Evolutionary conservation across 2,797 vertebrate genomes (phyloP).

Genomic region (Lemur catta): DNA sequence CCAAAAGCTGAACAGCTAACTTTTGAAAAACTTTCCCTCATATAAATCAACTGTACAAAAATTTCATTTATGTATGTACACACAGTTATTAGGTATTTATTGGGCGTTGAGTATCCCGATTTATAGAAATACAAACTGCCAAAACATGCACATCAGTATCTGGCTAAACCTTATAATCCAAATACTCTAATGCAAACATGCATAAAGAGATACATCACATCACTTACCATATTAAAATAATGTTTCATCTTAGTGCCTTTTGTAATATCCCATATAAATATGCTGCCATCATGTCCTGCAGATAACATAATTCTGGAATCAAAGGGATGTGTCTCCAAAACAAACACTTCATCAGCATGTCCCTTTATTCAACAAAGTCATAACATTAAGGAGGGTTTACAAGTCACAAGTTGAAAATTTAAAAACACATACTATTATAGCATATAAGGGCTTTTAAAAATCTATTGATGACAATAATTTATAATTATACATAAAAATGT

Average conservation of each 20-base stretch:
- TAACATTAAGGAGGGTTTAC: slow-evolving; percentile 56
- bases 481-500: slow-evolving; percentile 4
- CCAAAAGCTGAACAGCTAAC: neutral
- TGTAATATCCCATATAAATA: slow-evolving; percentile 96
- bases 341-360: slow-evolving; percentile 96
- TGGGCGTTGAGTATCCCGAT: neutral
- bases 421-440: neutral
- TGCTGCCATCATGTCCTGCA: slow-evolving; percentile 96
- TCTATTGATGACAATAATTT: neutral
- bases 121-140: slow-evolving; percentile 11
- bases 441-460: neutral
- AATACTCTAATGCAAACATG: neutral
- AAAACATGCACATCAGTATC: neutral
- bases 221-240: slow-evolving; percentile 96
- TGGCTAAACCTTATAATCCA: neutral
- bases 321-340: slow-evolving; percentile 96
- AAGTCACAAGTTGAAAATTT: neutral
- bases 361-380: slow-evolving; percentile 86
- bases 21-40: neutral
- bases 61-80: neutral
- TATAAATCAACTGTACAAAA: neutral
- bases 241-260: slow-evolving; percentile 93
- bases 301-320: slow-evolving; percentile 97
- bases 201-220: neutral
- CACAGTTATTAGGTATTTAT: neutral